Evolutionary conservation across 23 tunicate genomes (phyloP), one percentile per base, ranked within the genome.

Genomic region (Styela clava): DNA sequence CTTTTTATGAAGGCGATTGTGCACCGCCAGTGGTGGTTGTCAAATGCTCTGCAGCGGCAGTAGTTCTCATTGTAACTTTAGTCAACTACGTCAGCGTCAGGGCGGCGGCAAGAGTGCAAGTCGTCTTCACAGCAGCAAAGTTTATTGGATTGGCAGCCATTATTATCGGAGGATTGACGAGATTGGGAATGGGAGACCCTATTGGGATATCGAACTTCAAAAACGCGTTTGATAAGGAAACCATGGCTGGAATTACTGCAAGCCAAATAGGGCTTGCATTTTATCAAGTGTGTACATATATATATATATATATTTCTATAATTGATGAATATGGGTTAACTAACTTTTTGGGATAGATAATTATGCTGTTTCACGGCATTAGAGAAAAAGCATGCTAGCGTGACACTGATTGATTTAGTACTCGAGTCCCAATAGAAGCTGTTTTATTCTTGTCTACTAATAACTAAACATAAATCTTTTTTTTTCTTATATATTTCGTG

Each of bases 21-120:
- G 62, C 52, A 20, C 82, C 82, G 0, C 88, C 94, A 1, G 85
- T 78, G 23, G 34, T 62, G 3, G 85, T 44, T n/a, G 79, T 84
- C 0, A 89, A 89, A 62, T 36, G 63, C 2, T 51, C 73, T 12
- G 94, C 85, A 2, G 62, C 73, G 26, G 24, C 52, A 2, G 26
- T 26, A 22, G 16, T 79, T 20, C 52, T 79, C 3, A 33, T 72
- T 51, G 61, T 84, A 22, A 52, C 34, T 12, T 79, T 62, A 26
- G 67, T 89, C 31, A 89, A 84, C 62, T 84, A 74, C 74, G 29
- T 25, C 32, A 89, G 88, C 56, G 85, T 89, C 18, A 84, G 35
- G 73, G 51, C 64, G 1, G 31, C 81, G 12, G 88, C 87, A 0
- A 62, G 73, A 64, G 64, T 84, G 37, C 85, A 84, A 73, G 64